Evolutionary conservation across 2,113 vertebrate genomes (phyloP).

Genomic region (Corapipo altera): DNA sequence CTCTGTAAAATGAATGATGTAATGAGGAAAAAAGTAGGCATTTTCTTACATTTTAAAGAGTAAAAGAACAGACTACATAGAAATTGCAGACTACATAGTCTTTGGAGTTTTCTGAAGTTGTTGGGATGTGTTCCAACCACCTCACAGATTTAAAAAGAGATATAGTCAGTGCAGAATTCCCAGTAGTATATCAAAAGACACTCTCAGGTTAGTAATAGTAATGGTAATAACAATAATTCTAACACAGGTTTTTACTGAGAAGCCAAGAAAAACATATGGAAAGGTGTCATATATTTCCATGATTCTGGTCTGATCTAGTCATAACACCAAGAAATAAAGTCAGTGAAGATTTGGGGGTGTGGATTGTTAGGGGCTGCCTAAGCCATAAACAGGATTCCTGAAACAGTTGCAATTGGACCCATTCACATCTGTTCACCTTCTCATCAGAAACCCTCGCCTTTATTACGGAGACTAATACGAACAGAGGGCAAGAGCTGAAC

Average conservation of each 20-base stretch:
- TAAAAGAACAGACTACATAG: background rate
- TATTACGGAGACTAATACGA: no score
- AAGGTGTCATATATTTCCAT: background rate
- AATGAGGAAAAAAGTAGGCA: background rate
- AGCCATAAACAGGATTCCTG: background rate
- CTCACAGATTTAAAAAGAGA: background rate
- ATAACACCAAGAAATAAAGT: background rate
- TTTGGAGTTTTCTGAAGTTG: background rate
- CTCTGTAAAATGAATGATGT: background rate
- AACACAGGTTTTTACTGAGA: background rate
- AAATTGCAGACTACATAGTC: background rate
- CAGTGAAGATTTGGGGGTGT: background rate
- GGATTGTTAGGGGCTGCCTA: rapidly evolving
- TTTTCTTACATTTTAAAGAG: background rate
- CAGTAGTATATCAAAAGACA: background rate
- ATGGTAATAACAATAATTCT: background rate
- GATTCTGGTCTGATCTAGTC: background rate
- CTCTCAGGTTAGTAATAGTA: background rate
- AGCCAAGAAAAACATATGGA: background rate
- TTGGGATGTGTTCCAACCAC: background rate
- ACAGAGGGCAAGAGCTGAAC: background rate
- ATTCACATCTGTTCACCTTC: background rate
- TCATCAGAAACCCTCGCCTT: background rate
- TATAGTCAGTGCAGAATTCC: background rate
- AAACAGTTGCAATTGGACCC: background rate